phyloP scores from a whole-genome alignment of 2,113 vertebrate species.

The Lasiurus cinereus region DNA sequence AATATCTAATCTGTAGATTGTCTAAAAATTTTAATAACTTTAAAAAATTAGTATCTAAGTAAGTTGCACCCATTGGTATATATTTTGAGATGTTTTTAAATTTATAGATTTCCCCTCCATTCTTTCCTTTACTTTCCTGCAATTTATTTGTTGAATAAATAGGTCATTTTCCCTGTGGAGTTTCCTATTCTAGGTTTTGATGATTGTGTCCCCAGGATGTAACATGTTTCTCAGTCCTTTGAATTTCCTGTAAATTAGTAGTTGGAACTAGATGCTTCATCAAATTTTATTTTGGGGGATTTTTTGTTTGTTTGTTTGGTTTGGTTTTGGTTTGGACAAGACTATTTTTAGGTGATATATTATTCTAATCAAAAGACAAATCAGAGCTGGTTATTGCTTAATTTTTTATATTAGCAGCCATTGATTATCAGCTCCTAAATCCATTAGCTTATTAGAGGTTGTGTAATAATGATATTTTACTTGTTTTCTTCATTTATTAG shows the following conservation, averaged over 20 bases:
- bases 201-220: neutral
- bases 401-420: neutral
- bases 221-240: neutral
- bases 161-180: neutral
- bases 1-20: neutral
- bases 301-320: neutral
- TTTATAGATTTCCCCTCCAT: neutral
- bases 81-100: neutral
- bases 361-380: neutral
- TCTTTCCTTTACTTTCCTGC: neutral
- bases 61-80: neutral
- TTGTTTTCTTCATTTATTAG: neutral
- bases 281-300: neutral
- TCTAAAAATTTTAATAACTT: neutral
- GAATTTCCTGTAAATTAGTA: neutral
- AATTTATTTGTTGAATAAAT: neutral
- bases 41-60: neutral
- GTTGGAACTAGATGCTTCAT: neutral
- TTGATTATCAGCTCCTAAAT: neutral
- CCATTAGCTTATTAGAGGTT: neutral
- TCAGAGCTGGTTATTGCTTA: neutral
- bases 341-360: neutral
- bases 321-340: neutral
- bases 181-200: neutral
- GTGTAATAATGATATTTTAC: neutral